Percentiles rank a stretch among this genome's conserved stretches.
phyloP scores from a whole-genome alignment of 2,888 invertebrate species.

The Coelopa pilipes region DNA sequence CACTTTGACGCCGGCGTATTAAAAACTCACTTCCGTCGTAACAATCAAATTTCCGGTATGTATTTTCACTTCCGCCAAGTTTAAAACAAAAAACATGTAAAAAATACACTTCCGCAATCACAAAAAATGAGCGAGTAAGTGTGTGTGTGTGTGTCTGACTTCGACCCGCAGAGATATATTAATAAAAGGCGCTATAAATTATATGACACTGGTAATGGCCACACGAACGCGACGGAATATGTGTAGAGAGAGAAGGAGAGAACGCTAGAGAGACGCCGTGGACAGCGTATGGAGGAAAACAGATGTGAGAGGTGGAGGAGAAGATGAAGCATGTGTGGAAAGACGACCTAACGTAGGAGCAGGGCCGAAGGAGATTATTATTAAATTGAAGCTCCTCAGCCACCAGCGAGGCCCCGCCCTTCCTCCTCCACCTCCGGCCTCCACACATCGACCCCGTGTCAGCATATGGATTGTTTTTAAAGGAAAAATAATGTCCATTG shows the following conservation, averaged over 20 bases:
- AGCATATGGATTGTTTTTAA: neutral
- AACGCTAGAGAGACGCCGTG: too few relatives aligned
- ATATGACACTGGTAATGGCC: slow-evolving; percentile 22
- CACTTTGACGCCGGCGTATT: neutral
- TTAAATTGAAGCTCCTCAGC: too few relatives aligned
- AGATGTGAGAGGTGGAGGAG: too few relatives aligned
- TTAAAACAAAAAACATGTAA: slow-evolving; percentile 6
- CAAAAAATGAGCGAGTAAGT: too few relatives aligned
- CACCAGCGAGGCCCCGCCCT: too few relatives aligned
- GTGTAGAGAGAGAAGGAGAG: too few relatives aligned
- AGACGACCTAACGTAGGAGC: too few relatives aligned
- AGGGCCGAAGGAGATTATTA: too few relatives aligned
- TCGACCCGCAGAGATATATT: neutral
- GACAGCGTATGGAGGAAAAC: too few relatives aligned
- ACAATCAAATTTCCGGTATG: slow-evolving; percentile 27
- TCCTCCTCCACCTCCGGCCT: neutral
- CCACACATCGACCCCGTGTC: neutral
- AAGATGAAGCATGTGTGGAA: too few relatives aligned
- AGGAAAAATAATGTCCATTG: neutral
- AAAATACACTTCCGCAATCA: neutral
- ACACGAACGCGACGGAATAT: neutral
- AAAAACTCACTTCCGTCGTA: slow-evolving; percentile 16
- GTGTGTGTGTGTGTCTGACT: too few relatives aligned
- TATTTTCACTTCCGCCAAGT: slow-evolving; percentile 17
- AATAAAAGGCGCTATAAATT: slow-evolving; percentile 26